Evolutionary conservation across 2,888 invertebrate species (phyloP), one percentile per base, ranked within the genome.

Genomic region (Blastobasis lacticolella): DNA sequence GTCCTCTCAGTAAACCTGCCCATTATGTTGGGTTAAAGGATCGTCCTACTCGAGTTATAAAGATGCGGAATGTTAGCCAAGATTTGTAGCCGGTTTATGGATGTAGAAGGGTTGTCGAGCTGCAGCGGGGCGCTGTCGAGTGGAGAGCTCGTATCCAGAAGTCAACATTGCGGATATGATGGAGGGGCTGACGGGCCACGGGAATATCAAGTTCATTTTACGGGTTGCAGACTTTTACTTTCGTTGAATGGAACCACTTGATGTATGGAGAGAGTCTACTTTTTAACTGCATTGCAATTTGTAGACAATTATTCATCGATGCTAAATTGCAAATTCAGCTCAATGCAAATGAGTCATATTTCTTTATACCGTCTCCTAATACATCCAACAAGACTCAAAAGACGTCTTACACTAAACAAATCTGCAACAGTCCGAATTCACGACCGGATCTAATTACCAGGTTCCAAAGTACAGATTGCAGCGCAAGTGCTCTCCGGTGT

Each of bases 1-100:
- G 86, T 78, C 79, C 83, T 82, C 78, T 67, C 81, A 77, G 77
- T 86, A 83, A 87, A 86, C 86, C 87, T 83, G 77, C 75, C 84
- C 86, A 85, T 88, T 88, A 86, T 75, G 85, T 83, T 76, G 82
- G 86, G 86, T 85, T 86, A 87, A 87, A 79, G 83, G 86, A 88
- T 88, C 81, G 81, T 69, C 72, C 74, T 73, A 69, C 77, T 78
- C 79, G 75, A 75, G 81, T 81, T 86, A 85, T 88, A 88, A 87
- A 87, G 88, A 87, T 83, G 83, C 85, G 80, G 82, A 80, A 80
- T 71, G 77, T 69, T 71, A 72, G 73, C 74, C 67, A 84, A 87
- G 87, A 87, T 88, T 88, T 88, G 87, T 84, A 70, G 78, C 74
- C 78, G 85, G 81, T 80, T 83, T 82, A 81, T 82, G 75, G 79